Base-by-base conservation (phyloP, 2,797 vertebrate species). In the Myotis findleyi region DNA sequence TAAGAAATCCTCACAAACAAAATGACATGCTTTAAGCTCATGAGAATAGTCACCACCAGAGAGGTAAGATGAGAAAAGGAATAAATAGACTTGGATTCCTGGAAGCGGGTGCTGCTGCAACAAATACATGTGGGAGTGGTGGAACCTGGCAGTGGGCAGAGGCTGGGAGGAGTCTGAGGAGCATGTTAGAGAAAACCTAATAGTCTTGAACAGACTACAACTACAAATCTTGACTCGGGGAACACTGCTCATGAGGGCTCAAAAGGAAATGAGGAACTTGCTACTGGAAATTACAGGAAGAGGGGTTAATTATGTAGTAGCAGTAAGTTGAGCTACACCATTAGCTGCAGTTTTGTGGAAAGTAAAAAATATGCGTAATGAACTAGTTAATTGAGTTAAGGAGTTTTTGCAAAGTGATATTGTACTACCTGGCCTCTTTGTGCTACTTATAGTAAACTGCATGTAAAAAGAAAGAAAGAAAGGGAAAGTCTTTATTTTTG, bases 171-270 rank as follows among this genome's bases (percentile, higher is more conserved):
- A 80, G 89, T 53, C 44, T 81, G 47, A 89, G 23, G 18, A 94
- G 6, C 5, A 13, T 33, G 0, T 41, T 73, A 47, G 44, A 83
- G 36, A 83, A 79, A 75, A 21, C 36, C 47, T 69, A 51, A 83
- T 20, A 51, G 6, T 80, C 89, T 91, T 89, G 36, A 89, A 79
- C 13, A 89, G 36, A 73, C 25, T 47, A 6, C 82, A 25, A 55
- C 44, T 49, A 91, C 55, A 91, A 87, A 87, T 72, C 68, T 51
- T 44, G 72, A 87, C 51, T 53, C 76, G 75, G 27, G n/a, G 66
- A 49, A 84, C 44, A 33, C 44, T 71, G 20, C 36, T 64, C 7
- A 16, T 81, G 47, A 84, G 14, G 13, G 18, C 9, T 59, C 33
- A 86, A 14, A 91, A 87, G 33, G n/a, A 62, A 94, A 62, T 17